These are phyloP conservation scores for Coleophora flavipennella DNA, from an alignment of 2,888 invertebrate genomes.

Conservation along the genomic window DNA sequence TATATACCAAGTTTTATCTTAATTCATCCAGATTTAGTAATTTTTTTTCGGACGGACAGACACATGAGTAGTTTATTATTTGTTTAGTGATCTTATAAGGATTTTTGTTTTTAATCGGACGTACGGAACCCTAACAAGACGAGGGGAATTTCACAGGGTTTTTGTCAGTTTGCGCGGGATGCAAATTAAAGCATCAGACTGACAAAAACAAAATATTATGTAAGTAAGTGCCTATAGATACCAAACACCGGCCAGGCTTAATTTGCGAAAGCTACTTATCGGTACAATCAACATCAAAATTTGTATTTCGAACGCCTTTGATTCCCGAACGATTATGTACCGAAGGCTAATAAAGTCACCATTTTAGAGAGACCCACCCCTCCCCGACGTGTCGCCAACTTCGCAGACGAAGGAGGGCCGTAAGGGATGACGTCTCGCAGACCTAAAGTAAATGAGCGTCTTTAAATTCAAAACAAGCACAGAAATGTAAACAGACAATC, in stretches of 20 bases:
- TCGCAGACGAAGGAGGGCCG: constrained; percentile 16
- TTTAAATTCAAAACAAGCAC: constrained; percentile 59
- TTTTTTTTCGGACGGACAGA: too few relatives aligned
- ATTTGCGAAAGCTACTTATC: constrained; percentile 48
- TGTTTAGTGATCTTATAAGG: too few relatives aligned
- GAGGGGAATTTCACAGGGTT: too few relatives aligned
- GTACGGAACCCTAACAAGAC: too few relatives aligned
- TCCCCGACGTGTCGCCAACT: constrained; percentile 13
- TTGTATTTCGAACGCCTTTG: constrained; percentile 47
- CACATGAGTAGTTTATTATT: too few relatives aligned
- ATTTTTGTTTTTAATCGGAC: too few relatives aligned
- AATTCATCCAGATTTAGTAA: too few relatives aligned
- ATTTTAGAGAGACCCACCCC: constrained; percentile 35
- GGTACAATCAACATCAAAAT: constrained; percentile 42
- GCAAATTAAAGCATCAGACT: too few relatives aligned
- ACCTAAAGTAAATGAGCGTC: constrained; percentile 39
- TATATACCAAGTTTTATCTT: too few relatives aligned
- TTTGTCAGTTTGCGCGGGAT: too few relatives aligned
- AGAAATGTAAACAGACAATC: constrained; percentile 69
- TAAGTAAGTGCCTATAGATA: too few relatives aligned
- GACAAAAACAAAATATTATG: too few relatives aligned
- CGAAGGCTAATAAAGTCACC: constrained; percentile 43
- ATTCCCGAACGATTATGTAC: constrained; percentile 52
- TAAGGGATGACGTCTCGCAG: constrained; percentile 22
- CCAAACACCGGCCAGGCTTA: constrained; percentile 30